These are phyloP conservation scores for Propithecus coquereli DNA, from an alignment of 2,113 vertebrate species.

Conservation along the genomic window DNA sequence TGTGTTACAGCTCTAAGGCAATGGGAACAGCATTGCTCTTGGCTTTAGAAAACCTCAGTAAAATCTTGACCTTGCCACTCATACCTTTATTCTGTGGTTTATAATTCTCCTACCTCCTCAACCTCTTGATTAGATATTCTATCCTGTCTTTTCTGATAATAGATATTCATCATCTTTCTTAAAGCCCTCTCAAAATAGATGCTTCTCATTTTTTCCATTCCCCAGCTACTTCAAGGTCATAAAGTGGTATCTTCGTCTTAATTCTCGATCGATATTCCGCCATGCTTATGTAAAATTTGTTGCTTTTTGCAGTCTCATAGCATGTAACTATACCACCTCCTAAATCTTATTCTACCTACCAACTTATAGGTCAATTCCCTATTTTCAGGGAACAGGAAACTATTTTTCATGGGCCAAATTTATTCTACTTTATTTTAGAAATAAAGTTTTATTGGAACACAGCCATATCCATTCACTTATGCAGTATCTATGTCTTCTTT, in stretches of 20 bases:
- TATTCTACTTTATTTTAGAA: conserved; percentile 10
- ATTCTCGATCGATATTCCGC: not conserved
- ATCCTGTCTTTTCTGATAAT: not conserved
- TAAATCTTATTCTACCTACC: not conserved
- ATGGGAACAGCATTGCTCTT: not conserved
- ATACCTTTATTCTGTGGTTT: not conserved
- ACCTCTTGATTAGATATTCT: not conserved
- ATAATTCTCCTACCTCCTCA: not conserved
- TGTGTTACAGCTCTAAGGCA: not conserved
- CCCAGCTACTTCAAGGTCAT: not conserved
- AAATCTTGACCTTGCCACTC: not conserved
- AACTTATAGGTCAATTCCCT: not conserved
- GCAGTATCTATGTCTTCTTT: not conserved
- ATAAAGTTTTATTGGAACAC: not conserved
- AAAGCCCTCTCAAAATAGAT: not conserved
- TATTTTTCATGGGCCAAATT: not conserved
- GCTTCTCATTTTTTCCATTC: not conserved
- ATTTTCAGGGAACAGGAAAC: not conserved
- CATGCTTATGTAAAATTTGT: not conserved
- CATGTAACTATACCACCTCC: not conserved
- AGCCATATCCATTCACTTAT: not conserved
- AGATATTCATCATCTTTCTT: not conserved
- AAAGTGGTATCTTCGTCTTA: not conserved
- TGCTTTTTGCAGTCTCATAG: not conserved
- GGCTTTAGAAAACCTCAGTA: not conserved